phyloP scores from a whole-genome alignment of 2,797 vertebrate genomes.

The Melanotaenia trifasciata region DNA sequence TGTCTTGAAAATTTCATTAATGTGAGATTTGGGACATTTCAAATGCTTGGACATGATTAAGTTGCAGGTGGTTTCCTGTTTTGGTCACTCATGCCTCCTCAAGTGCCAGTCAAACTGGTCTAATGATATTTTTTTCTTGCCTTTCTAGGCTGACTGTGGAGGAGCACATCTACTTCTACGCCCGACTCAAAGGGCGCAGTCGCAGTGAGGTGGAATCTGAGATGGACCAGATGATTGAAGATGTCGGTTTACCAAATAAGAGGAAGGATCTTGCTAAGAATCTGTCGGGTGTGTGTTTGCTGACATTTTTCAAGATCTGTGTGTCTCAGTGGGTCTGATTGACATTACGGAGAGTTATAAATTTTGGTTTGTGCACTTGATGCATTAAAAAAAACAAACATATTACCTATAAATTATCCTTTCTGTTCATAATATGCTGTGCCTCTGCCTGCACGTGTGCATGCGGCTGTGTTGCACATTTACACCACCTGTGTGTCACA shows the following conservation, averaged over 20 bases:
- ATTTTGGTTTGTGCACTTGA: constrained; percentile 1
- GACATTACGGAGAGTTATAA: constrained; percentile 38
- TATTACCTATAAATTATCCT: constrained; percentile 49
- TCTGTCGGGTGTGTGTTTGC: constrained; percentile 87
- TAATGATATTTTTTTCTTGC: constrained; percentile 3
- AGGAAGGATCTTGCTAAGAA: constrained; percentile 92
- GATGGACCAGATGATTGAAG: constrained; percentile 93
- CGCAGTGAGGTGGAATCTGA: constrained; percentile 88
- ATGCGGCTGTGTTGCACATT: constrained; percentile 30
- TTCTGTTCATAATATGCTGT: constrained; percentile 7
- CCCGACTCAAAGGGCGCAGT: constrained; percentile 89
- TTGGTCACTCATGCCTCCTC: neutral
- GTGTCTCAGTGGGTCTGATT: neutral
- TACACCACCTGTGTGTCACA: constrained; percentile 56
- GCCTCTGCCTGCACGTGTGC: constrained; percentile 3
- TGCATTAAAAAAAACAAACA: constrained; percentile 13
- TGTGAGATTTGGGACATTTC: neutral
- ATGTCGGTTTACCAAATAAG: constrained; percentile 94
- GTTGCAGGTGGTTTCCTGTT: neutral
- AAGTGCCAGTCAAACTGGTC: neutral
- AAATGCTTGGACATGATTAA: constrained; percentile 4
- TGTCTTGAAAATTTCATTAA: neutral
- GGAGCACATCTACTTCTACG: constrained; percentile 98
- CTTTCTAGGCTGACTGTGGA: constrained; percentile 93
- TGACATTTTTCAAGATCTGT: constrained; percentile 12